Conservation (phyloP, 2,797 vertebrate genomes). For the Oreonectes daqikongensis region DNA sequence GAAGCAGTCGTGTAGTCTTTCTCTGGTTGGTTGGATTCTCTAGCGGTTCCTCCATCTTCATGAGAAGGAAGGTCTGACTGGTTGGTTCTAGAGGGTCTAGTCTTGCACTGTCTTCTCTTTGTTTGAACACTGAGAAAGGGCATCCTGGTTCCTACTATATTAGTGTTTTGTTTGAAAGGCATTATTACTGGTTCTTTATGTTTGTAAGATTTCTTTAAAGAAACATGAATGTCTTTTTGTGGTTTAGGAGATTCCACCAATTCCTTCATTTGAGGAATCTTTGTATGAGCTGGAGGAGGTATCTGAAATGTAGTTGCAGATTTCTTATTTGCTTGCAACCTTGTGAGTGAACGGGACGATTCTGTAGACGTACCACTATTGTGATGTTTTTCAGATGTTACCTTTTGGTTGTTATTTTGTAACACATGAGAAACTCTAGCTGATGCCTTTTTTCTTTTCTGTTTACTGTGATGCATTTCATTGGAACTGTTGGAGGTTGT, state of each 20-base stretch:
- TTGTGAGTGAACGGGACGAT: constrained; percentile 52
- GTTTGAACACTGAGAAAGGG: constrained; percentile 31
- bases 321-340: constrained; percentile 51
- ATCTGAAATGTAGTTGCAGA: constrained; percentile 70
- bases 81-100: constrained; percentile 19
- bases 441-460: constrained; percentile 41
- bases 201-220: constrained; percentile 32
- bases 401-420: constrained; percentile 50
- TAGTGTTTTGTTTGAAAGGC: constrained; percentile 15
- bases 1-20: constrained; percentile 3
- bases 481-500: constrained; percentile 39
- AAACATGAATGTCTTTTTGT: constrained; percentile 45
- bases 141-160: constrained; percentile 43
- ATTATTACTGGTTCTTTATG: constrained; percentile 49
- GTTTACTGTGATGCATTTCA: constrained; percentile 7
- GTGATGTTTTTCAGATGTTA: constrained; percentile 45
- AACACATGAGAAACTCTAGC: constrained; percentile 46
- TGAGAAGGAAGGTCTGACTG: constrained; percentile 50
- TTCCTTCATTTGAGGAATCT: constrained; percentile 25
- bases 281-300: constrained; percentile 67
- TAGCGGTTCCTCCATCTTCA: neutral
- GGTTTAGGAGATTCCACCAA: constrained; percentile 41
- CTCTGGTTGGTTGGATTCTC: constrained; percentile 23
- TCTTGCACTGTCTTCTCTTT: constrained; percentile 45
- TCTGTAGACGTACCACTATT: constrained; percentile 36